phyloP scores from a whole-genome alignment of 2,113 vertebrate species.

The Malurus melanocephalus region DNA sequence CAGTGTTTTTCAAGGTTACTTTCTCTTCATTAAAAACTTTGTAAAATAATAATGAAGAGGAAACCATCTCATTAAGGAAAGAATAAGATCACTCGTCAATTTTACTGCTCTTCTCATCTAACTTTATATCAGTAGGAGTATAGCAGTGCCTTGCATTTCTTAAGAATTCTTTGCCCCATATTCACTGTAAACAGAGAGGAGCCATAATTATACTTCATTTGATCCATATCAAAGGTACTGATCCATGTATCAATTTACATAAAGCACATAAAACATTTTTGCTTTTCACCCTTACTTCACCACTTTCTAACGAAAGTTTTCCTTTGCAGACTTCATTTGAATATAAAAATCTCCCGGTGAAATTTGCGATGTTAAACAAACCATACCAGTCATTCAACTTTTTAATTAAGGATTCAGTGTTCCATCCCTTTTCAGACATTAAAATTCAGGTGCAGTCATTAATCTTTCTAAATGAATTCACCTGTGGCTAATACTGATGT shows the following conservation, averaged over 20 bases:
- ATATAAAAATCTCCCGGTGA: slow-evolving; percentile 76
- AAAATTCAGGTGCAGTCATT: slow-evolving; percentile 88
- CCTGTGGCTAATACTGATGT: slow-evolving; percentile 89
- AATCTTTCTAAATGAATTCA: slow-evolving; percentile 90
- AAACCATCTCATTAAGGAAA: slow-evolving; percentile 68
- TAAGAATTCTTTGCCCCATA: slow-evolving; percentile 48
- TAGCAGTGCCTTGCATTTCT: slow-evolving; percentile 28
- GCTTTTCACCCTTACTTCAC: slow-evolving; percentile 70
- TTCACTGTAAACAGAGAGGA: slow-evolving; percentile 70
- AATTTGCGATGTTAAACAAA: slow-evolving; percentile 86
- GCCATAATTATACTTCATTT: slow-evolving; percentile 73
- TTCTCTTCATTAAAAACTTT: slow-evolving; percentile 76
- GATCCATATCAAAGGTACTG: slow-evolving; percentile 79
- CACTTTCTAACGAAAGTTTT: slow-evolving; percentile 69
- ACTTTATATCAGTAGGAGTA: slow-evolving; percentile 35
- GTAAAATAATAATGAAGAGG: slow-evolving; percentile 73
- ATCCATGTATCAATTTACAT: slow-evolving; percentile 78
- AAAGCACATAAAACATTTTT: slow-evolving; percentile 74
- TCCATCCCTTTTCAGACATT: slow-evolving; percentile 83
- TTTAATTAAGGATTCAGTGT: slow-evolving; percentile 88
- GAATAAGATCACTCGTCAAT: slow-evolving; percentile 61
- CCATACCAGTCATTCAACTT: slow-evolving; percentile 84
- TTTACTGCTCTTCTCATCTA: slow-evolving; percentile 48
- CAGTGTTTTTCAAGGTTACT: slow-evolving; percentile 77
- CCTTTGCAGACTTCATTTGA: slow-evolving; percentile 72